Evolutionary conservation across 2,888 invertebrate species (phyloP), one percentile per base, ranked within the genome.

Genomic region (Erebia palarica): DNA sequence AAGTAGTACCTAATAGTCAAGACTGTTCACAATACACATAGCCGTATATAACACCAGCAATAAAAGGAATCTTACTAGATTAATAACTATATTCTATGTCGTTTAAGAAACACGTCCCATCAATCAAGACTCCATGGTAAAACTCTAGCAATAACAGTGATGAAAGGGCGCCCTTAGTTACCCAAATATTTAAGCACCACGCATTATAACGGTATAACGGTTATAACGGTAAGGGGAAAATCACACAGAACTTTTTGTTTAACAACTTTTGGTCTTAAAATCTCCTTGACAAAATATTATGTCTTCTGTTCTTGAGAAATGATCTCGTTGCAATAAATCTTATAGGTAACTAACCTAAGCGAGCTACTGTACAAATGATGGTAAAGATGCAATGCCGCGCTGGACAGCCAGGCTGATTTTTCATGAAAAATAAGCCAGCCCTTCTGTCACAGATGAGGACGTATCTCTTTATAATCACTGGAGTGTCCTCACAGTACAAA

Each of bases 51-150:
- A 89, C 81, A 84, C 83, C 79, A 73, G 82, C 82, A 82, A 86
- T 89, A 88, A 90, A 86, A 88, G 81, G 78, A 76, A 81, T 78
- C 80, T 82, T 79, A 82, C 42, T 84, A 89, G 89, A 91, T 91
- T 90, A 91, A 90, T 86, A 88, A 85, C 88, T 78, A 88, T 89
- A 91, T 91, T 90, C 91, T 90, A 89, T 87, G 85, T 86, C 82
- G 72, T 76, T 68, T 70, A 49, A 60, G 53, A 65, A 74, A 69
- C 70, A 63, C 14, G 42, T 63, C 61, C 75, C 82, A 88, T 87
- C 86, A 85, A 86, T 88, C 87, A 86, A 83, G 78, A 76, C 76
- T 77, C 78, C 79, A 13, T 80, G 72, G 75, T 78, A 78, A 83
- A 85, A 84, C 85, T 82, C 81, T 72, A 78, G 80, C 83, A 84